These are phyloP conservation scores for Stenopsyche tienmushanensis DNA, from an alignment of 1,140 invertebrate species.

Conservation along the genomic window DNA sequence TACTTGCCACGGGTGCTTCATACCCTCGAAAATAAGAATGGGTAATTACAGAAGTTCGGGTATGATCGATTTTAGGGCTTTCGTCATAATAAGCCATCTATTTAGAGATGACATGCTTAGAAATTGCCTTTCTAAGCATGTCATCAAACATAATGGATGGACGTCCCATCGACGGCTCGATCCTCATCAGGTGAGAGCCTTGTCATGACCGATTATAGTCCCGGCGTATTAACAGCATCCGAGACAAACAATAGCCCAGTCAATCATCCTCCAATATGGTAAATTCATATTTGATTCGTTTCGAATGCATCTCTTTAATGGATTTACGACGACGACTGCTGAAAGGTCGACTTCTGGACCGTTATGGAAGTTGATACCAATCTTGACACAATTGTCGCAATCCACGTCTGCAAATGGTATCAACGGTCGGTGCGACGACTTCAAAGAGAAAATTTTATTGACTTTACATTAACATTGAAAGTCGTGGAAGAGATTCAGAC, in stretches of 20 bases:
- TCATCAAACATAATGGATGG: background rate
- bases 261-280: conserved; percentile 1
- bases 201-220: background rate
- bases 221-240: background rate
- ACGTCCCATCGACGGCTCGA: background rate
- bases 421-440: too few species aligned
- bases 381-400: conserved; percentile 1
- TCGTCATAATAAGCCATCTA: too few species aligned
- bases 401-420: background rate
- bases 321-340: background rate
- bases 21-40: too few species aligned
- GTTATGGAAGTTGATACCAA: background rate
- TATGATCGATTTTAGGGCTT: too few species aligned
- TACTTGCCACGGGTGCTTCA: too few species aligned
- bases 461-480: too few species aligned
- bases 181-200: background rate
- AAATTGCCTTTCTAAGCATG: background rate
- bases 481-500: too few species aligned
- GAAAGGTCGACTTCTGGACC: background rate
- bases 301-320: background rate
- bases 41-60: too few species aligned
- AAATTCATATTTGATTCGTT: background rate
- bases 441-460: too few species aligned
- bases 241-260: background rate
- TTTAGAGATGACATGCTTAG: too few species aligned